phyloP scores from a whole-genome alignment of 2,888 invertebrate species.

The Drosophila bunnanda region DNA sequence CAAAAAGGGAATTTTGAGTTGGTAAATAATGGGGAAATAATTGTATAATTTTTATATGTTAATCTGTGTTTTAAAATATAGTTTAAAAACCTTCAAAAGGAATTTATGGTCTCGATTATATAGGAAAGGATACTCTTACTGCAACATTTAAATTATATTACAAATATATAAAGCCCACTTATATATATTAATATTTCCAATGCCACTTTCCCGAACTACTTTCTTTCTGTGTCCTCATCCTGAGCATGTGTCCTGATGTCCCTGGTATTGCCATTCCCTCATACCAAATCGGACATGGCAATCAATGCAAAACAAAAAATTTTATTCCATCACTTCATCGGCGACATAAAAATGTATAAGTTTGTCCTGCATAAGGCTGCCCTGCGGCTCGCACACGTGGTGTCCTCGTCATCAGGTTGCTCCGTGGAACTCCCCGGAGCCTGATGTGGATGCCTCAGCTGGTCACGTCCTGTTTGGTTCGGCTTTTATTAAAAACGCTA shows the following conservation, averaged over 20 bases:
- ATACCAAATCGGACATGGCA: conserved; percentile 65
- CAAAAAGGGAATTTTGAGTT: not conserved
- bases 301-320: conserved; percentile 77
- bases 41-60: not conserved
- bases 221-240: conserved; percentile 16
- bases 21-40: not conserved
- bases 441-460: conserved; percentile 46
- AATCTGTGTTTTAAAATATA: not conserved
- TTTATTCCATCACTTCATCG: conserved; percentile 77
- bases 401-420: conserved; percentile 53
- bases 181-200: no score
- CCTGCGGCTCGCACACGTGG: conserved; percentile 72
- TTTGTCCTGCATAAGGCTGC: conserved; percentile 47
- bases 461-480: conserved; percentile 73
- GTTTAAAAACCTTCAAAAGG: not conserved
- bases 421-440: conserved; percentile 25
- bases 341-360: conserved; percentile 79
- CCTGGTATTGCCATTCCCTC: conserved; percentile 7
- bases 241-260: conserved; percentile 9
- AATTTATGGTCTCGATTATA: no score
- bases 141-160: no score
- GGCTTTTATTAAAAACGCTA: conserved; percentile 80
- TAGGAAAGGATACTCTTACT: not conserved
- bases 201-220: not conserved
- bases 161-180: no score